phyloP scores from a whole-genome alignment of 2,888 invertebrate species.

The Xestoiulus laeticollis region DNA sequence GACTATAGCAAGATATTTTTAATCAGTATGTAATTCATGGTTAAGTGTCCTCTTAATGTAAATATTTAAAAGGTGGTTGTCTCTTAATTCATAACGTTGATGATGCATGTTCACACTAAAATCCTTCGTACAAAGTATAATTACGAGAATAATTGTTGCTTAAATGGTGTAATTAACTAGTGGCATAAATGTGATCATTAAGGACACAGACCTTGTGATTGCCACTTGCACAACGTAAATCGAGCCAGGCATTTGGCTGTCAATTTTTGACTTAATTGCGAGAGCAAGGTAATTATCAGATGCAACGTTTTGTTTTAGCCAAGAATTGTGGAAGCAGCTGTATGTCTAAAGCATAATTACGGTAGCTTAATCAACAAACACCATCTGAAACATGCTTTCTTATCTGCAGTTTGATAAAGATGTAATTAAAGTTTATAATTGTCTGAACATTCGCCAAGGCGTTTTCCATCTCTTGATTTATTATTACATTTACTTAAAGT shows the following conservation, averaged over 20 bases:
- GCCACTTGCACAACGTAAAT: neutral
- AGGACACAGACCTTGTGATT: neutral
- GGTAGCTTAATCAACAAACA: neutral
- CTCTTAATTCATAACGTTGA: no score
- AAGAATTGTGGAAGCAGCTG: neutral
- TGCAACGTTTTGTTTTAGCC: neutral
- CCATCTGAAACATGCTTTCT: neutral
- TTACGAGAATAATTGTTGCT: neutral
- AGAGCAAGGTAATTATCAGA: no score
- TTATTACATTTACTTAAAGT: neutral
- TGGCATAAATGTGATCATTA: neutral
- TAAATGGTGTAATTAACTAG: neutral
- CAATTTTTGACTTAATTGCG: neutral
- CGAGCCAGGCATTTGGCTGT: neutral
- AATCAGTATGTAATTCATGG: no score
- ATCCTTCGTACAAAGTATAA: neutral
- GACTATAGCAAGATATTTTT: no score
- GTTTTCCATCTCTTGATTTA: neutral
- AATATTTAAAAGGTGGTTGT: no score
- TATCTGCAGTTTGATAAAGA: neutral
- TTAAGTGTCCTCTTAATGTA: no score
- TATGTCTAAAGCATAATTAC: neutral
- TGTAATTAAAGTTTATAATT: constrained; percentile 1
- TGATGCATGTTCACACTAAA: no score
- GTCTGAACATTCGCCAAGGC: neutral